These are phyloP conservation scores for Aquatica leii DNA, from an alignment of 2,888 invertebrate species.

Conservation along the genomic window DNA sequence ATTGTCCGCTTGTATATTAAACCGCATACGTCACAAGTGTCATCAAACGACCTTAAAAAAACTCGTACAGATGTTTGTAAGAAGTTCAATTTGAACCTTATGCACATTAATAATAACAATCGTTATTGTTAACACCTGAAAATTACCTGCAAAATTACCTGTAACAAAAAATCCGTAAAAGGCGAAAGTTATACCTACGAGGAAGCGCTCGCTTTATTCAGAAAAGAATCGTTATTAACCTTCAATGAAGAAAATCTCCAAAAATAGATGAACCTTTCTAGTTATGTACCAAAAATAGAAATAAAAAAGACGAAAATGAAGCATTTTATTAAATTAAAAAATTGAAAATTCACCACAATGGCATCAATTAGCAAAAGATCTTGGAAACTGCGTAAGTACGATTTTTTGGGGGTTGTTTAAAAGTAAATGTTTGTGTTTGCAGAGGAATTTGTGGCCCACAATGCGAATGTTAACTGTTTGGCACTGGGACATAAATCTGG, in stretches of 20 bases:
- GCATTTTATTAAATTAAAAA: conserved; percentile 52
- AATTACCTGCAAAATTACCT: conserved; percentile 17
- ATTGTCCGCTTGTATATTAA: conserved; percentile 4
- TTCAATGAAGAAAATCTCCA: conserved; percentile 32
- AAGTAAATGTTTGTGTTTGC: conserved; percentile 55
- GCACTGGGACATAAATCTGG: conserved; percentile 92
- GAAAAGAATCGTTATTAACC: conserved; percentile 26
- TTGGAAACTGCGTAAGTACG: conserved; percentile 82
- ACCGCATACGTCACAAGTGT: conserved; percentile 22
- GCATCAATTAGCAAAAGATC: conserved; percentile 68
- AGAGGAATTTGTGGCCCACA: conserved; percentile 90
- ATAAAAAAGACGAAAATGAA: conserved; percentile 46
- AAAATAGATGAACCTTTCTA: conserved; percentile 19
- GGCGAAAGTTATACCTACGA: conserved; percentile 52
- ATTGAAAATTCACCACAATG: conserved; percentile 49
- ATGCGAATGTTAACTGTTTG: conserved; percentile 86
- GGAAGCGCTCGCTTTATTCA: conserved; percentile 45
- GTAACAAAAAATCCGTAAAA: conserved; percentile 45
- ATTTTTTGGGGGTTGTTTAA: conserved; percentile 10
- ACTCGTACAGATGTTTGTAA: conserved; percentile 16
- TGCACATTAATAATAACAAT: conserved; percentile 20
- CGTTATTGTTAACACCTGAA: conserved; percentile 21
- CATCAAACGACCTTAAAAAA: conserved; percentile 28
- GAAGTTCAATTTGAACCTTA: conserved; percentile 28
- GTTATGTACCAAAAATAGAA: conserved; percentile 10